These are phyloP conservation scores for Sylvicapra grimmia DNA, from an alignment of 2,113 vertebrate species.

Conservation along the genomic window DNA sequence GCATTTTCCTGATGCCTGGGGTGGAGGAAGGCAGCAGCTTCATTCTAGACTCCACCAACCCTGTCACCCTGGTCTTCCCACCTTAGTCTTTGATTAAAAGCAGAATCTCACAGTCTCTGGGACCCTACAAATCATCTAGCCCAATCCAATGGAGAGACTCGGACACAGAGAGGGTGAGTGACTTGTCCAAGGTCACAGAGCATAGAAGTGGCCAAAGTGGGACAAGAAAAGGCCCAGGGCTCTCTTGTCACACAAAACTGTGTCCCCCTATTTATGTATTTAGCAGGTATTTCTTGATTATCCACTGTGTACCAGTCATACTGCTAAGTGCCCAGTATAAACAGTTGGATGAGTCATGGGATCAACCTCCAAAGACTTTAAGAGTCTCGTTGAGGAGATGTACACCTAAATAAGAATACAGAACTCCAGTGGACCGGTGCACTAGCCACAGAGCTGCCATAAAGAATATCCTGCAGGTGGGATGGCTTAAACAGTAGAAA, in stretches of 20 bases:
- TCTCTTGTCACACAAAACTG: not conserved
- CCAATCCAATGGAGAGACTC: rapidly evolving
- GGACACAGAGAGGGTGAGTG: not conserved
- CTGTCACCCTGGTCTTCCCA: not conserved
- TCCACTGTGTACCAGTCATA: not conserved
- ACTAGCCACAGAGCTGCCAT: not conserved
- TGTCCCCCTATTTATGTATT: not conserved
- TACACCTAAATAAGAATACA: not conserved
- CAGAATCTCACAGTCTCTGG: not conserved
- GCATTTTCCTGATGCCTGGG: not conserved
- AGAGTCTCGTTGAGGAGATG: not conserved
- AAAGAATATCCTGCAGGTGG: not conserved
- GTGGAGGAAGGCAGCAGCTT: not conserved
- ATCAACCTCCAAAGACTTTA: not conserved
- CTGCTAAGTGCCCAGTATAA: not conserved
- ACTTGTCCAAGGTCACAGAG: not conserved
- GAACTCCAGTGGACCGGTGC: not conserved
- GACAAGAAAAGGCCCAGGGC: not conserved
- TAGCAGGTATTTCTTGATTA: not conserved
- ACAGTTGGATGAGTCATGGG: not conserved
- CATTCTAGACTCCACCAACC: no score
- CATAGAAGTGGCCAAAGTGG: not conserved
- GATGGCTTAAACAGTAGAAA: not conserved
- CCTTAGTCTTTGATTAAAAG: not conserved
- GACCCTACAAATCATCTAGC: not conserved